phyloP scores from a whole-genome alignment of 1,140 invertebrate genomes.

The Achroia grisella region DNA sequence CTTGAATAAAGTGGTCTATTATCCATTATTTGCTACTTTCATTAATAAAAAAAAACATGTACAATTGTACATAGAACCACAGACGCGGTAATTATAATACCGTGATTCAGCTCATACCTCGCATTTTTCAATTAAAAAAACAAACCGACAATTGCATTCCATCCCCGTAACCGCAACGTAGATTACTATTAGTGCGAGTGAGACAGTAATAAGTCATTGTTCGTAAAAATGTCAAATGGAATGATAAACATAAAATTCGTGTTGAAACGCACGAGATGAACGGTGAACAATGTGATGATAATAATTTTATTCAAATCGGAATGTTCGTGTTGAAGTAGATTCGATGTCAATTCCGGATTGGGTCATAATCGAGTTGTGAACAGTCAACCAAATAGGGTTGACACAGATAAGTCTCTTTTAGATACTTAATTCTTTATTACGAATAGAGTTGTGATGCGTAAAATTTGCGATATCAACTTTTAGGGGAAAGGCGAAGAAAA shows the following conservation, averaged over 20 bases:
- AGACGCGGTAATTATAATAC: constrained; percentile 35
- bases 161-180: constrained; percentile 29
- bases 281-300: constrained; percentile 33
- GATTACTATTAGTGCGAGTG: constrained; percentile 22
- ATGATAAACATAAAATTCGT: constrained; percentile 68
- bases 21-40: constrained; percentile 4
- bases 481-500: no score
- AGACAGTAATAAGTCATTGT: constrained; percentile 46
- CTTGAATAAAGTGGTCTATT: no score
- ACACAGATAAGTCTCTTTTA: no score
- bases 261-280: constrained; percentile 44
- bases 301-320: constrained; percentile 46
- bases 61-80: constrained; percentile 34
- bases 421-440: no score
- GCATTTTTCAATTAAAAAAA: constrained; percentile 41
- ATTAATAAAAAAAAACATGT: constrained; percentile 28
- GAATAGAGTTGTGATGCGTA: no score
- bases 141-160: constrained; percentile 40
- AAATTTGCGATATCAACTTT: no score
- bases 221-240: constrained; percentile 68
- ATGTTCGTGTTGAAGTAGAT: background rate
- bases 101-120: constrained; percentile 55
- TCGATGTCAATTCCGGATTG: constrained; percentile 3
- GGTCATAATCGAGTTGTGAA: background rate
- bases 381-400: no score